phyloP scores from a whole-genome alignment of 2,113 vertebrate genomes.

The Pseudorhombus dupliciocellatus region DNA sequence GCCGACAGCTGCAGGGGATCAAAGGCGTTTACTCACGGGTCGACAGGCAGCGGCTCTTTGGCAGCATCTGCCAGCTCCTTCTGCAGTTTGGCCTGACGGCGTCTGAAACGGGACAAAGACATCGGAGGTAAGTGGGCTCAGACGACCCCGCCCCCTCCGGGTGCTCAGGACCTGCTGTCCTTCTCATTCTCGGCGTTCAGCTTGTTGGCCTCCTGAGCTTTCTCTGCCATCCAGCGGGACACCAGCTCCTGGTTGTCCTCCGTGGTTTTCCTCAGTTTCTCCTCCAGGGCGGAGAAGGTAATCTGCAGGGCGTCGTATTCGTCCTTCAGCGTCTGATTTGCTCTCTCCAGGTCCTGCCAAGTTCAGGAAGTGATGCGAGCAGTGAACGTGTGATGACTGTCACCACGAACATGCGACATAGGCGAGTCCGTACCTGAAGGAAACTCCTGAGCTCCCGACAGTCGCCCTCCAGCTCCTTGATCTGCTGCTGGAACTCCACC shows the following conservation, averaged over 20 bases:
- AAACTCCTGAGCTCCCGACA: conserved; percentile 87
- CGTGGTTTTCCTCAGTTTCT: conserved; percentile 92
- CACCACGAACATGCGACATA: conserved; percentile 19
- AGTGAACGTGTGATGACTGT: not conserved
- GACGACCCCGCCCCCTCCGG: not conserved
- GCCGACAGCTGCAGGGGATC: not conserved
- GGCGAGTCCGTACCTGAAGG: conserved; percentile 73
- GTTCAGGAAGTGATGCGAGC: too few relatives aligned
- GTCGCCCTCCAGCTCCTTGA: conserved; percentile 87
- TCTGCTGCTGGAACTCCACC: conserved; percentile 89
- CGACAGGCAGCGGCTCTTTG: conserved; percentile 92
- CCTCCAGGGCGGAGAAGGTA: conserved; percentile 95
- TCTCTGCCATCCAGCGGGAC: conserved; percentile 98
- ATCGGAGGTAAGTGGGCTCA: not conserved
- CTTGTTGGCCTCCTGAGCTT: conserved; percentile 95
- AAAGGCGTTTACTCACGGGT: conserved; percentile 84
- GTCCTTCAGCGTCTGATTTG: conserved; percentile 96
- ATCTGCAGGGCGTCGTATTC: conserved; percentile 98
- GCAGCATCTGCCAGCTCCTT: conserved; percentile 98
- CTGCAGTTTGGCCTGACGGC: conserved; percentile 93
- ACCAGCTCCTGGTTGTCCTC: conserved; percentile 99
- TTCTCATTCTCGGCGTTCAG: conserved; percentile 98
- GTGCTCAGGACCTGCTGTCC: conserved; percentile 85
- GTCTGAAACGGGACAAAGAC: conserved; percentile 73
- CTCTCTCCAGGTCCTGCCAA: conserved; percentile 88